Evolutionary conservation across 2,888 invertebrate genomes (phyloP), one percentile per base, ranked within the genome.

Genomic region (Allygus modestus): DNA sequence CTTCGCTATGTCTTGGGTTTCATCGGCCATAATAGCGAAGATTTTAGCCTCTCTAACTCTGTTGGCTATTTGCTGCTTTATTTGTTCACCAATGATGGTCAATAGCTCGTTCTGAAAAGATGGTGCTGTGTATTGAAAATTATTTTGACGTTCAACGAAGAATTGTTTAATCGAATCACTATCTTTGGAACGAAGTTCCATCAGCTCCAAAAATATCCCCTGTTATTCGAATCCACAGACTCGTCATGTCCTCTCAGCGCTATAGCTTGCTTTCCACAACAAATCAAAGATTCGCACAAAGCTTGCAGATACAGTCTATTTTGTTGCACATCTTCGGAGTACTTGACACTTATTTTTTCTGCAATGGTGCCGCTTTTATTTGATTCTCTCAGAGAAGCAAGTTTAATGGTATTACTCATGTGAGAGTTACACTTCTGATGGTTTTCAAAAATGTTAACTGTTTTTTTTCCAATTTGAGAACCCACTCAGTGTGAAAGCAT

Each of bases 381-480:
- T 43, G 82, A 46, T 73, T 86, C 28, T 28, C 37, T 75, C 26
- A 31, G 77, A 77, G 79, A 85, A 9, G 23, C 54, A 37, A 33
- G 43, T 65, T 83, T 85, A 20, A 85, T 82, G 54, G 86, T 75
- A 82, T 86, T 83, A 26, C 33, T 73, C 69, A 83, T 65, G 84
- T 86, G 86, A 17, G 15, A 86, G 43, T 61, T 43, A 85, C 84
- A 84, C 54, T 65, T 86, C 33, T 85, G 41, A 81, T 87, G 87
- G 23, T 85, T 84, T 85, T 82, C 84, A n/a, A 87, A 85, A 79
- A 83, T 86, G 37, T 84, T 79, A 37, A 79, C 82, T 31, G 86
- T 87, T 69, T 87, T 86, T 69, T 87, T n/a, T 88, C 87, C 87
- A 87, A 71, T 85, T 86, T 46, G 54, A 69, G 73, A 86, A 87